Conservation (phyloP, 2,113 vertebrate genomes). For the Hippopotamus amphibius region DNA sequence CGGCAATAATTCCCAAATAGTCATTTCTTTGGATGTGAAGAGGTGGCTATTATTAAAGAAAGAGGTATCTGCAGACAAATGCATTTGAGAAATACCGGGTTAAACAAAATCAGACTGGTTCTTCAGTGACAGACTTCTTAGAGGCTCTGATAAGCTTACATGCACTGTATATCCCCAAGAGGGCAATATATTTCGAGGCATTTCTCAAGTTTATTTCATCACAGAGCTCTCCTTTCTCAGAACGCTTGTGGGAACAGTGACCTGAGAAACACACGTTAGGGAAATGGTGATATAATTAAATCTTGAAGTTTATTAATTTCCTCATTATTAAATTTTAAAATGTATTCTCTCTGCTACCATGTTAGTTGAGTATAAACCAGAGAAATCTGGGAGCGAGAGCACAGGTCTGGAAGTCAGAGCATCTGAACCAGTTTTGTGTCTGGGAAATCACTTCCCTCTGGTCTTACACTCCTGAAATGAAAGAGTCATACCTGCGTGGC, state of each 20-base stretch:
- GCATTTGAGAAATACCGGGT: neutral
- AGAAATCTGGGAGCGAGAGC: neutral
- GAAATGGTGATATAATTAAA: constrained; percentile 7
- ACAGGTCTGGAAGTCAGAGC: neutral
- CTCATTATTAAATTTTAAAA: constrained; percentile 26
- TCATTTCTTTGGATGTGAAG: neutral
- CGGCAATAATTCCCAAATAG: neutral
- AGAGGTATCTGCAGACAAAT: neutral
- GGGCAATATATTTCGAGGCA: neutral
- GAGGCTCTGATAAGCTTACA: neutral
- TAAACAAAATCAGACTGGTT: neutral
- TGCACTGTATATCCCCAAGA: neutral
- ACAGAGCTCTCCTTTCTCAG: neutral
- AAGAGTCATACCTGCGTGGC: neutral
- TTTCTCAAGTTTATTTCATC: neutral
- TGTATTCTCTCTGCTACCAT: neutral
- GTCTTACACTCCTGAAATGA: neutral
- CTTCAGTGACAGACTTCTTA: neutral
- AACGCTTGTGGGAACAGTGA: neutral
- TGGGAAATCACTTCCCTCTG: neutral
- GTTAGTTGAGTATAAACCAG: neutral
- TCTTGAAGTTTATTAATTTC: constrained; percentile 35
- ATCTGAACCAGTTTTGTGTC: neutral
- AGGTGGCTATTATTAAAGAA: neutral
- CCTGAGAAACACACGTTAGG: neutral